phyloP scores from a whole-genome alignment of 2,888 invertebrate genomes.

The Tortricodes alternella region DNA sequence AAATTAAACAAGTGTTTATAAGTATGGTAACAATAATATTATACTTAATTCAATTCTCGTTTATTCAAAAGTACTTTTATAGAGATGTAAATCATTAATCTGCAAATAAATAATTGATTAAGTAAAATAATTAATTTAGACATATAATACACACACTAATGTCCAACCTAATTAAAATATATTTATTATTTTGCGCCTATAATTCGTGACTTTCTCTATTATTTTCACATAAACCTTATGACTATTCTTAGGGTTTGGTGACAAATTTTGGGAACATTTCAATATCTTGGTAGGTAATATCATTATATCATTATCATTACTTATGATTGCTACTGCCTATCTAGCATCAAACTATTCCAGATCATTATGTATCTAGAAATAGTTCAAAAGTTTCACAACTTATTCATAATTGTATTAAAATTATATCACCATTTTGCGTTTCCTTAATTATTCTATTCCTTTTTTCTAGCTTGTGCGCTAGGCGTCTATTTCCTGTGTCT shows the following conservation, averaged over 20 bases:
- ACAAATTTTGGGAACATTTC: conserved; percentile 7
- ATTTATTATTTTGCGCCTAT: conserved; percentile 37
- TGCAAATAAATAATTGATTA: too few species aligned
- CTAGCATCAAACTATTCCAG: conserved; percentile 22
- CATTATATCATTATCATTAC: background rate
- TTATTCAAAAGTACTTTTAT: background rate
- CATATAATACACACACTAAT: background rate
- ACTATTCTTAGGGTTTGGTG: conserved; percentile 8
- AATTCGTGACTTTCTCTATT: background rate
- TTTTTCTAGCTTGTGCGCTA: conserved; percentile 31
- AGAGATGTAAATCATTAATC: too few species aligned
- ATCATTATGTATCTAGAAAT: conserved; percentile 5
- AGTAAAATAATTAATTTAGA: background rate
- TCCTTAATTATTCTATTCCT: conserved; percentile 31
- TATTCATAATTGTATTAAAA: conserved; percentile 35
- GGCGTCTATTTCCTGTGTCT: conserved; percentile 1
- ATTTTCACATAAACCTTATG: background rate
- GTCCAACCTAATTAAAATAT: conserved; percentile 28
- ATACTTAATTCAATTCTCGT: background rate
- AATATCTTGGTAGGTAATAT: conserved; percentile 7
- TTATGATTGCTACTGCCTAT: conserved; percentile 9
- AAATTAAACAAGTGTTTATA: conserved; percentile 21
- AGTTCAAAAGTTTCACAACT: conserved; percentile 13
- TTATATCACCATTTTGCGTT: conserved; percentile 39
- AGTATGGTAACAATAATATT: background rate